Percentiles rank a stretch among this genome's conserved stretches.
Conservation (phyloP, 2,888 invertebrate species). For the Keiferia lycopersicella region DNA sequence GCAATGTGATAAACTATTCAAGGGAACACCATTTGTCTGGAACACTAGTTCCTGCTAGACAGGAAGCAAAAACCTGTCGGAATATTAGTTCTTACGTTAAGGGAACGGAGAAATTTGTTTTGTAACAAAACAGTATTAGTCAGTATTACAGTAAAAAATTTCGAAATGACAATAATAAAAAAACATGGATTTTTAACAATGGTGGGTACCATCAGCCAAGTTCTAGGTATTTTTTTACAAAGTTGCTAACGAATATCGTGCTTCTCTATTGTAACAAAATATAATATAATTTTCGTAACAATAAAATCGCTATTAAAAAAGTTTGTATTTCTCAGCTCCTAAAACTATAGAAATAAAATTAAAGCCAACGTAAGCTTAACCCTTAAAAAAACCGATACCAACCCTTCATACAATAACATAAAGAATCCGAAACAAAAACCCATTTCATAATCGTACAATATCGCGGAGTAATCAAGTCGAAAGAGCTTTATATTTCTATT, state of each 20-base stretch:
- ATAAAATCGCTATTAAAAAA: no score
- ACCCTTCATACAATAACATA: slow-evolving; percentile 3
- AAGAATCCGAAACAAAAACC: slow-evolving; percentile 17
- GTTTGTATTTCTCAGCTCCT: no score
- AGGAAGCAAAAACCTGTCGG: slow-evolving; percentile 41
- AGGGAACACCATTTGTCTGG: slow-evolving; percentile 64
- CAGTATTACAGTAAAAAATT: no score
- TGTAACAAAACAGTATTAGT: no score
- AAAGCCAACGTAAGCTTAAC: neutral
- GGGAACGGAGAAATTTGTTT: neutral
- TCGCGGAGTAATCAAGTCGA: slow-evolving; percentile 30
- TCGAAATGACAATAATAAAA: no score
- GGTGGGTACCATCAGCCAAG: no score
- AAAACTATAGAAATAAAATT: no score
- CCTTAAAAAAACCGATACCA: slow-evolving; percentile 2
- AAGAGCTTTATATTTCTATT: slow-evolving; percentile 46
- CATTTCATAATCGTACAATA: slow-evolving; percentile 30
- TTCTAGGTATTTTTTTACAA: no score
- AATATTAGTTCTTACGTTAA: slow-evolving; percentile 6
- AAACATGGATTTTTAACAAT: no score
- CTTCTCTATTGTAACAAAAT: no score
- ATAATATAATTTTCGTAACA: no score
- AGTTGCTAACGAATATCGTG: no score
- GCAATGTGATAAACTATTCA: slow-evolving; percentile 66
- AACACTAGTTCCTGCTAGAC: slow-evolving; percentile 47